phyloP scores from a whole-genome alignment of 1,140 invertebrate species.

The Drosophila triauraria region DNA sequence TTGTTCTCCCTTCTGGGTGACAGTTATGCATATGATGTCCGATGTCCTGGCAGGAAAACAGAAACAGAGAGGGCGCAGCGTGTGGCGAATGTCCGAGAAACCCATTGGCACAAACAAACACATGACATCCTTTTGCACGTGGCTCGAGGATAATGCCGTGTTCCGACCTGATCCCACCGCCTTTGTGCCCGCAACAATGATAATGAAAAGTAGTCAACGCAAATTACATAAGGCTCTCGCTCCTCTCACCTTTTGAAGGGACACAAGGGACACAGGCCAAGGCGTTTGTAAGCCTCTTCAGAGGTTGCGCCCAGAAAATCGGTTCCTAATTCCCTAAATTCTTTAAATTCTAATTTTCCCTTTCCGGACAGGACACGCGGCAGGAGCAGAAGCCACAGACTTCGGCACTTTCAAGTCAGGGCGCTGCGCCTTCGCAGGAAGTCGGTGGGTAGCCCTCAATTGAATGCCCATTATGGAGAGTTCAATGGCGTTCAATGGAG shows the following conservation, averaged over 20 bases:
- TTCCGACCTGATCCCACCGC: slow-evolving; percentile 26
- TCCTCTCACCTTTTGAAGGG: not conserved
- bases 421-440: slow-evolving; percentile 57
- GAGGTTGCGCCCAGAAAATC: slow-evolving; percentile 71
- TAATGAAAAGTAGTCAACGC: slow-evolving; percentile 74
- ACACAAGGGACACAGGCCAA: slow-evolving; percentile 9
- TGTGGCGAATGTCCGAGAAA: slow-evolving; percentile 74
- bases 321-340: slow-evolving; percentile 57
- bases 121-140: slow-evolving; percentile 63
- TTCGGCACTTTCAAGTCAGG: slow-evolving; percentile 63
- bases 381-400: slow-evolving; percentile 69
- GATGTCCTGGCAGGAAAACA: slow-evolving; percentile 40
- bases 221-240: slow-evolving; percentile 73
- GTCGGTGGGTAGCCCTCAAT: slow-evolving; percentile 61
- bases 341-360: slow-evolving; percentile 3
- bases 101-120: slow-evolving; percentile 50
- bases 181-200: slow-evolving; percentile 56
- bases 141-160: slow-evolving; percentile 25
- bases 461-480: slow-evolving; percentile 17
- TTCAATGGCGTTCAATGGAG: slow-evolving; percentile 1
- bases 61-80: slow-evolving; percentile 42
- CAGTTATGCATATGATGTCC: slow-evolving; percentile 75
- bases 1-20: slow-evolving; percentile 17
- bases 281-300: slow-evolving; percentile 80
- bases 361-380: slow-evolving; percentile 46